Conservation (phyloP, 2,113 vertebrate genomes). For the Andinoacara biseriatus region DNA sequence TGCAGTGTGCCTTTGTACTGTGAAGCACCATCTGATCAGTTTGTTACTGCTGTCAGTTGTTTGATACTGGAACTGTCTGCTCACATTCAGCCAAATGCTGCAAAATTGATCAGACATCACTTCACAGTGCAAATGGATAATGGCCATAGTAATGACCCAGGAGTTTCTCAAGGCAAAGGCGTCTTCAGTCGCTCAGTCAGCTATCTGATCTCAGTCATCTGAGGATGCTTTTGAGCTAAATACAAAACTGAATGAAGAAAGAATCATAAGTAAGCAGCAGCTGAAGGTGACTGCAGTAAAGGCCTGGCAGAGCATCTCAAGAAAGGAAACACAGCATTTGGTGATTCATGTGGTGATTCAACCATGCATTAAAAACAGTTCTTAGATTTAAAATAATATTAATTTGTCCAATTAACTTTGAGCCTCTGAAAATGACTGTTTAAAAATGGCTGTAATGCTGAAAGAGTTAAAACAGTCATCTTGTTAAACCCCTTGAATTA, state of each 20-base stretch:
- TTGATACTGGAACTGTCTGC: not conserved
- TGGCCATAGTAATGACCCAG: not conserved
- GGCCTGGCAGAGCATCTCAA: not conserved
- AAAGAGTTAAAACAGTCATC: too few species aligned
- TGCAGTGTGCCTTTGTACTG: not conserved
- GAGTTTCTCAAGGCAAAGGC: not conserved
- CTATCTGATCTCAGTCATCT: not conserved
- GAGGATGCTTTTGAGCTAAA: not conserved
- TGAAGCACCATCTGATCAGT: too few species aligned
- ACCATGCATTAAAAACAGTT: not conserved
- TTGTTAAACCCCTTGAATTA: too few species aligned
- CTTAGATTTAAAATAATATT: not conserved
- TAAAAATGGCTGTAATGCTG: too few species aligned
- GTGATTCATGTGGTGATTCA: not conserved
- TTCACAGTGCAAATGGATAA: not conserved
- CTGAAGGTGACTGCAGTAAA: not conserved
- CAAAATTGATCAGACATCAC: not conserved
- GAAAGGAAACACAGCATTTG: not conserved
- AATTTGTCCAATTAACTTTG: not conserved
- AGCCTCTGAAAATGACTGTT: too few species aligned
- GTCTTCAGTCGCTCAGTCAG: not conserved
- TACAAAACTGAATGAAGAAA: not conserved
- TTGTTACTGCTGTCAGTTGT: not conserved
- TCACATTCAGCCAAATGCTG: not conserved
- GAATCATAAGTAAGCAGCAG: not conserved